Conservation (phyloP, 2,888 invertebrate genomes). For the Cataglyphis albicans region DNA sequence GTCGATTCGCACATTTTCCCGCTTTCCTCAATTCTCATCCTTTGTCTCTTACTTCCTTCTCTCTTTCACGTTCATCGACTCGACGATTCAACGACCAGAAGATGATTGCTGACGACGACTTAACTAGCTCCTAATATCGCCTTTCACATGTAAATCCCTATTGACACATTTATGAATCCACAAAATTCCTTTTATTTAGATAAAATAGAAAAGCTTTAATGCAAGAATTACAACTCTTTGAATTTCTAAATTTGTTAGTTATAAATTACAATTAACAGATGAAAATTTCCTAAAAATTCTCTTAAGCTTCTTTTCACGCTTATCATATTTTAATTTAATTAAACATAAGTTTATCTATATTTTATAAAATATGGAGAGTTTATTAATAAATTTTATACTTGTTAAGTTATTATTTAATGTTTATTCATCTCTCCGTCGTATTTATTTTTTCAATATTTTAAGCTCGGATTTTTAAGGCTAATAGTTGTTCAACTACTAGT, state of each 20-base stretch:
- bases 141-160: not conserved
- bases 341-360: no score
- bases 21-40: conserved; percentile 20
- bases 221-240: not conserved
- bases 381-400: not conserved
- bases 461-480: conserved; percentile 2
- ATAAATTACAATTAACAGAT: not conserved
- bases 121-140: conserved; percentile 1
- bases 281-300: not conserved
- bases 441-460: not conserved
- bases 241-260: not conserved
- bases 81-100: conserved; percentile 11
- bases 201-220: not conserved
- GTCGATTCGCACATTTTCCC: conserved; percentile 52
- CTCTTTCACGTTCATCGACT: not conserved
- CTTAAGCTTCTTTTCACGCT: not conserved
- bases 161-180: not conserved
- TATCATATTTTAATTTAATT: not conserved
- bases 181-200: conserved; percentile 11
- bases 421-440: not conserved
- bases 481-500: conserved; percentile 40
- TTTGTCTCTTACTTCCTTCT: not conserved
- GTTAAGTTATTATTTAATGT: not conserved
- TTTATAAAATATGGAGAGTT: not conserved
- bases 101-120: conserved; percentile 14